Base-by-base conservation (phyloP, 2,888 invertebrate genomes). In the Candidula unifasciata region DNA sequence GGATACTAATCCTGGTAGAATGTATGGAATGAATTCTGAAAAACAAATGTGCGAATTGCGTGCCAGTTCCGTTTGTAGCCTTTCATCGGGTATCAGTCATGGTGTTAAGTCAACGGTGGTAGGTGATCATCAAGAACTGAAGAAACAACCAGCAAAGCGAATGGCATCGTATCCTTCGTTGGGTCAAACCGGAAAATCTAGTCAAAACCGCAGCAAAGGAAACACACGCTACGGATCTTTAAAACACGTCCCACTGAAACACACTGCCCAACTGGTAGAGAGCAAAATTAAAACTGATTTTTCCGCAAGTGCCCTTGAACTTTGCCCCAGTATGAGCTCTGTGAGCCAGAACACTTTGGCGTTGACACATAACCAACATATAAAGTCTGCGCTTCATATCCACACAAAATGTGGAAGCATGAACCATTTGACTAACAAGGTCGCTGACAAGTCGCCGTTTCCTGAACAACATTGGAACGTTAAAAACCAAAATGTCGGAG, bases 301-400 rank as follows among this genome's bases (percentile, higher is more conserved):
- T 64, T n/a, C 78, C 35, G 64, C 78, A 78, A 64, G 78, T 78
- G 78, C 18, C 64, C 78, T 78, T 78, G 78, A 78, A 37, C 27
- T 64, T n/a, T 64, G 37, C 64, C 37, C 64, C n/a, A n/a, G 37
- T 33, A 6, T 78, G 64, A 60, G 64, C 27, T 24, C 60, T 6
- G 13, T 52, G 44, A 73, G 18, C 21, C 73, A 73, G 52, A 52
- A 24, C 27, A 24, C 44, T 27, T 37, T 13, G 1, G 10, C 27
- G 13, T 73, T 73, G 16, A 5, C 27, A n/a, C 37, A n/a, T 52
- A 73, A 44, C 35, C 44, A n/a, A 8, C n/a, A 10, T n/a, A 16
- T 37, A 37, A 73, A 52, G 44, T 44, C n/a, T n/a, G n/a, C n/a
- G 27, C 27, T 13, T 10, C n/a, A 37, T 27, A 8, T 27, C 44